phyloP scores from a whole-genome alignment of 2,113 vertebrate species.

The Perca flavescens region DNA sequence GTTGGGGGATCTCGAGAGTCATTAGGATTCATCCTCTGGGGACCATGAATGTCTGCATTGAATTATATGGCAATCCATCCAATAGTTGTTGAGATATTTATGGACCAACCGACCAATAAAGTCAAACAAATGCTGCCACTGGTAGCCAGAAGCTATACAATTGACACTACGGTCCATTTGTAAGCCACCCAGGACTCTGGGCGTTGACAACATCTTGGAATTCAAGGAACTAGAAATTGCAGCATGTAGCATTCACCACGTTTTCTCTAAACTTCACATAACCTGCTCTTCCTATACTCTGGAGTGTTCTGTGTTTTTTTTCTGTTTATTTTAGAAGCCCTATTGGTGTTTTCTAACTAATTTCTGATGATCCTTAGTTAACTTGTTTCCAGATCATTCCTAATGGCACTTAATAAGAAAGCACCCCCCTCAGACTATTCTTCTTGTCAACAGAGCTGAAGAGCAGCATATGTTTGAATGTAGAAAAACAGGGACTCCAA shows the following conservation, averaged over 20 bases:
- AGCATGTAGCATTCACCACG: not conserved
- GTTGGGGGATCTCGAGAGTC: not conserved
- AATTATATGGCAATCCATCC: not conserved
- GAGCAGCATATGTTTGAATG: not conserved
- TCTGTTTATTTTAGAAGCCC: not conserved
- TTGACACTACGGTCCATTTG: not conserved
- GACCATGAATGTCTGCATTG: not conserved
- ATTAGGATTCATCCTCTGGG: not conserved
- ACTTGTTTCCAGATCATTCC: not conserved
- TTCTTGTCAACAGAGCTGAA: too few relatives aligned
- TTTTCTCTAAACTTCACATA: not conserved
- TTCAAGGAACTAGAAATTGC: not conserved
- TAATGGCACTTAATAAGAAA: not conserved
- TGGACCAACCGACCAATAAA: not conserved
- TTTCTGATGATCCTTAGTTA: not conserved
- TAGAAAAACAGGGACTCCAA: not conserved
- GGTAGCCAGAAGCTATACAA: not conserved
- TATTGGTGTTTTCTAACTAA: not conserved
- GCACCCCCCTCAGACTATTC: not conserved
- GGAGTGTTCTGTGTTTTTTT: not conserved
- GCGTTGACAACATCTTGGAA: not conserved
- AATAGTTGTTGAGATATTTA: not conserved
- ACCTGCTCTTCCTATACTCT: too few relatives aligned
- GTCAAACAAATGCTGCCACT: not conserved
- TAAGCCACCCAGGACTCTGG: not conserved